Evolutionary conservation across 92 coral and sea anemone genomes (phyloP), one percentile per base, ranked within the genome.

Genomic region (Muricea muricata): DNA sequence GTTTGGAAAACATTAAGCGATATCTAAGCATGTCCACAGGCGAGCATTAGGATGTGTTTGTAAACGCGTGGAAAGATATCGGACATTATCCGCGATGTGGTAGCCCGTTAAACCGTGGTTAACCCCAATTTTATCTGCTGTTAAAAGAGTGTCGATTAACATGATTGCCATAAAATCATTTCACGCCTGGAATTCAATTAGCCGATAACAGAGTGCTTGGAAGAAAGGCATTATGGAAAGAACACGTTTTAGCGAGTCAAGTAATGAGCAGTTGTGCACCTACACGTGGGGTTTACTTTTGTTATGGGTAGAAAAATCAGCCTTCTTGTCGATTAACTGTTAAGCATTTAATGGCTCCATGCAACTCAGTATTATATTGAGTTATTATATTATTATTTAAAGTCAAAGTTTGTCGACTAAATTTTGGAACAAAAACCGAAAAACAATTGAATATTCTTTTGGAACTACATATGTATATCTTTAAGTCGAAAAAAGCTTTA

Each of bases 111-210:
- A 28, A 35, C 70, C 23, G 5, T 57, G 21, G 55, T 40, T 40
- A 37, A 50, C 33, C 50, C 13, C 80, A 57, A 54, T 31, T 75
- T 75, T 93, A 93, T 90, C 94, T 91, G 89, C 86, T 85, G 91
- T 84, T 93, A 83, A 89, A 86, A 87, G 95, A 92, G 95, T 95
- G 98, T 92, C 97, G 90, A 95, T 95, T 95, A 91, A 87, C 91
- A 87, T 95, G 93, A 95, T 95, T 93, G 94, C 91, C 93, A 88
- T 74, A 46, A 93, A 94, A 95, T 95, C 87, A 93, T 95, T 97
- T 95, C 32, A 9, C 88, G 88, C 81, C 87, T 89, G 97, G 98
- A 93, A 95, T 95, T 95, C 98, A 94, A 95, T 95, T 95, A 93
- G 92, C 87, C 85, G 83, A 83, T 80, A 91, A 85, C 65, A 75